Base-by-base conservation (phyloP, 1,140 invertebrate species). In the Lasioglossum baleicum region DNA sequence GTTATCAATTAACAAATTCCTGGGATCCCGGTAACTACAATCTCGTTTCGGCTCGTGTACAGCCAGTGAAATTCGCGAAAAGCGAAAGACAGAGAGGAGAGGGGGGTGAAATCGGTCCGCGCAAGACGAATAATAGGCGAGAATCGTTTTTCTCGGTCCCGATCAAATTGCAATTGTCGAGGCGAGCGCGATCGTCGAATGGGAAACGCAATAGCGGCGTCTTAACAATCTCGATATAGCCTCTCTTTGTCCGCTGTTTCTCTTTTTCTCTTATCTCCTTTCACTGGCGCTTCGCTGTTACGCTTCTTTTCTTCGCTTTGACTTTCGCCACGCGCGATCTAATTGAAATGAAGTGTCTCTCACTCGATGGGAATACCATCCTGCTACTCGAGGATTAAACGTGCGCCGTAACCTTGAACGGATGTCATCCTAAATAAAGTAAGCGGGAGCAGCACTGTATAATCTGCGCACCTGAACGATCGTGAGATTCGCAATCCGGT, bases 311-410 rank as follows among this genome's bases (percentile, higher is more conserved):
- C 64, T 51, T 51, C 31, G 17, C 31, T 61, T 70, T 84, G 82
- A 84, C 73, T 75, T 53, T 53, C 75, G n/a, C 40, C 64, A 31
- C 69, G 31, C 65, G 31, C 61, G 58, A 35, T n/a, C 63, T 81
- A 81, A 82, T 82, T 79, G 75, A 72, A 73, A 82, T 69, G 76
- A 75, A 75, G 74, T 66, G 82, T 82, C 75, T 75, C 56, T 51
- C 58, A 26, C 58, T 48, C 40, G 15, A 64, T 63, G 26, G 58
- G 22, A 73, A 68, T 48, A 13, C 44, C 44, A 2, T 1, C 44
- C 10, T 10, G 8, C 10, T 48, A 48, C 44, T 13, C 10, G 7
- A 5, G 8, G 44, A 11, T 48, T 13, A 10, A 13, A 48, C 13
- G 10, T 44, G 10, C 7, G 0, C 42, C 10, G 42, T 0, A 44